Evolutionary conservation across 2,888 invertebrate species (phyloP), one percentile per base, ranked within the genome.

Genomic region (Oeneis ivallda): DNA sequence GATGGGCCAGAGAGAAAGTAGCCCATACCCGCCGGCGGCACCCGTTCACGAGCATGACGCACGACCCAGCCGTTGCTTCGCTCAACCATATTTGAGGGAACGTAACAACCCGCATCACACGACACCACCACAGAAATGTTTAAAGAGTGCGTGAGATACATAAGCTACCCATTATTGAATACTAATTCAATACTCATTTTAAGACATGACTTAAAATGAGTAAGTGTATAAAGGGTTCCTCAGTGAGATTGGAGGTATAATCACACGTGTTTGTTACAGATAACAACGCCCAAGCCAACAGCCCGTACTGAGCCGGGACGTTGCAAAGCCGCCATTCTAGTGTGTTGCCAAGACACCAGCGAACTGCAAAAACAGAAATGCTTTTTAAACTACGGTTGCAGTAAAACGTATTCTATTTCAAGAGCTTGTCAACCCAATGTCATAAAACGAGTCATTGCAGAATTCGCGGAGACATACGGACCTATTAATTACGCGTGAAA

Each of bases 281-380:
- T 54, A 43, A 54, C 72, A 67, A 56, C 57, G 7, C 41, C 50
- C n/a, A 72, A 78, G 58, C 74, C 76, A 11, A 78, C 79, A 7
- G 64, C 13, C 65, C 13, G 39, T 39, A 41, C n/a, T 17, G 11
- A 56, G 10, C 80, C 81, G 0, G 74, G 72, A 2, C 72, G 73
- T 65, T 90, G 90, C 69, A 82, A 82, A 52, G 83, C 86, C 13
- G 84, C 86, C 0, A 78, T 86, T 49, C 72, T 90, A 0, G 76
- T 81, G 1, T 90, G 90, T 75, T 89, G 90, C 67, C 75, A 74
- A 45, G 63, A 58, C 8, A 19, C 10, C 7, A 67, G 72, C 7
- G 13, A 71, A 10, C 63, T 68, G 1, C 67, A 73, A 1, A 80
- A 79, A 61, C 72, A 66, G 17, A 53, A 72, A 11, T 90, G 90